phyloP scores from a whole-genome alignment of 2,113 vertebrate species.

The Leptobrachium ailaonicum region DNA sequence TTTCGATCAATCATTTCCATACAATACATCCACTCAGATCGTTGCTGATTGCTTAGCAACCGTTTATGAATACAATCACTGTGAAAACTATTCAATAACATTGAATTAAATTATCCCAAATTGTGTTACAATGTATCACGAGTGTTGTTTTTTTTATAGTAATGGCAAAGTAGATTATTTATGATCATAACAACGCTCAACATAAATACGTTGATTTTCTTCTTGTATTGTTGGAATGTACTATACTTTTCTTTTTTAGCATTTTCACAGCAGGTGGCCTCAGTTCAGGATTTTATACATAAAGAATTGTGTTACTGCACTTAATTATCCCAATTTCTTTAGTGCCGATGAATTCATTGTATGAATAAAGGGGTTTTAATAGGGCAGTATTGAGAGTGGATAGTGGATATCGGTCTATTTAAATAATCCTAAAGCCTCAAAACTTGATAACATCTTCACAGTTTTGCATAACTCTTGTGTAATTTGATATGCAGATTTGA shows the following conservation, averaged over 20 bases:
- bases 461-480: conserved; percentile 46
- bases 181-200: conserved; percentile 23
- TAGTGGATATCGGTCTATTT: conserved; percentile 39
- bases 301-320: conserved; percentile 22
- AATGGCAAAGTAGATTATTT: conserved; percentile 49
- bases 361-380: conserved; percentile 26
- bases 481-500: conserved; percentile 62
- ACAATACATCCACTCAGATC: conserved; percentile 55
- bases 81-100: conserved; percentile 50
- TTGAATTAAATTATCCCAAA: conserved; percentile 44
- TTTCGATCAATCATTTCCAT: conserved; percentile 55
- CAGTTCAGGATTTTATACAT: neutral
- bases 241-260: conserved; percentile 3
- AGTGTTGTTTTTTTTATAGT: conserved; percentile 39
- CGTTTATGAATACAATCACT: conserved; percentile 50
- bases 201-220: conserved; percentile 19
- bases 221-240: conserved; percentile 24
- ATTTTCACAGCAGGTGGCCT: neutral
- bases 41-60: conserved; percentile 61
- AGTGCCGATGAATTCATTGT: conserved; percentile 20
- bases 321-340: conserved; percentile 37
- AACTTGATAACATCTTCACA: conserved; percentile 51
- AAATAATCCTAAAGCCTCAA: conserved; percentile 52
- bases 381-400: conserved; percentile 13
- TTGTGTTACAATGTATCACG: conserved; percentile 42